These are phyloP conservation scores for Cheumatopsyche charites DNA, from an alignment of 1,140 invertebrate species.

Conservation along the genomic window DNA sequence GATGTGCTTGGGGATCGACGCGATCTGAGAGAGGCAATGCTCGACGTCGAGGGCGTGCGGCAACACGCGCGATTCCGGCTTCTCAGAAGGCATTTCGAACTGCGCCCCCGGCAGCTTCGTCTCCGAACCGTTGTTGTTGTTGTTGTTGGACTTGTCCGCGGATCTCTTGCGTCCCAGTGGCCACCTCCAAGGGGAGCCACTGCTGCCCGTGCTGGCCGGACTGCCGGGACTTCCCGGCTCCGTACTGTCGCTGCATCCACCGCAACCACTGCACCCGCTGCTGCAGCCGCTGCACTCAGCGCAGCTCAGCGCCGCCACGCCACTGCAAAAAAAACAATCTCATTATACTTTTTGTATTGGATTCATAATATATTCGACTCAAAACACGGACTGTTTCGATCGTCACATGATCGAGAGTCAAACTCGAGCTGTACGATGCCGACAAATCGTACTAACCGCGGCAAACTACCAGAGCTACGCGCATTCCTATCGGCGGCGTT, in stretches of 20 bases:
- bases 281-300: constrained; percentile 58
- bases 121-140: not conserved
- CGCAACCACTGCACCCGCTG: constrained; percentile 54
- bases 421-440: no score
- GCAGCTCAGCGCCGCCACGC: constrained; percentile 61
- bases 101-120: constrained; percentile 27
- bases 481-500: no score
- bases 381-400: no score
- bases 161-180: constrained; percentile 16
- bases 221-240: constrained; percentile 67
- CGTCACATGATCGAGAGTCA: no score
- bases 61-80: constrained; percentile 40
- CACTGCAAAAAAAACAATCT: constrained; percentile 51
- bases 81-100: constrained; percentile 35
- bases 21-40: constrained; percentile 53
- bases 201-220: constrained; percentile 48
- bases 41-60: constrained; percentile 49
- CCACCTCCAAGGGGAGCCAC: constrained; percentile 11
- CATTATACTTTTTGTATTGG: not conserved
- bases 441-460: no score
- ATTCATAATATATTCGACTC: no score
- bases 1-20: constrained; percentile 41
- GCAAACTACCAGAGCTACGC: no score
- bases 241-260: constrained; percentile 58
- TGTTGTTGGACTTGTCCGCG: constrained; percentile 33